Evolutionary conservation across 1,140 invertebrate genomes (phyloP).

Genomic region (Metopolophium dirhodum): DNA sequence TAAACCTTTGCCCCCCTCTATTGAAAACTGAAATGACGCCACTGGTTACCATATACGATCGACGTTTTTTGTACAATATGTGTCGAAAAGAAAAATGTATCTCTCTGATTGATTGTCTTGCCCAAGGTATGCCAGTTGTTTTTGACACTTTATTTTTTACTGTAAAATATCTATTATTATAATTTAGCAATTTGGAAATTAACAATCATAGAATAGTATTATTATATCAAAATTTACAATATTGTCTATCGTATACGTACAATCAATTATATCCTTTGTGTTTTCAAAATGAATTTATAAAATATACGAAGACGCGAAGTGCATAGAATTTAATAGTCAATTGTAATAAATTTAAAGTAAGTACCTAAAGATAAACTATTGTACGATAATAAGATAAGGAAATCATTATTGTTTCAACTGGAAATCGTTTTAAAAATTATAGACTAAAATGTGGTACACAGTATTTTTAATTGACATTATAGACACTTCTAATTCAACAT

Average conservation of each 20-base stretch:
- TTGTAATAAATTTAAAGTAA: too few relatives aligned
- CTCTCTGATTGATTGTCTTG: neutral
- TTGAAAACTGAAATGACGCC: too few relatives aligned
- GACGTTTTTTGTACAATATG: neutral
- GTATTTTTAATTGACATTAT: too few relatives aligned
- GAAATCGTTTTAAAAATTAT: too few relatives aligned
- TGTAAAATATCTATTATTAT: neutral
- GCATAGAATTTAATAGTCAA: too few relatives aligned
- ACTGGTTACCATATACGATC: neutral
- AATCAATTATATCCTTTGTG: neutral
- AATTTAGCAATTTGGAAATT: neutral
- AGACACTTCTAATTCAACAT: too few relatives aligned
- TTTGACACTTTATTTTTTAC: neutral
- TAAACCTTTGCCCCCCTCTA: too few relatives aligned
- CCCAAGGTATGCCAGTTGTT: neutral
- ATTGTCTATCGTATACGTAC: neutral
- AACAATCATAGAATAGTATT: neutral
- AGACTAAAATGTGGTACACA: too few relatives aligned
- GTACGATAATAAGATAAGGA: too few relatives aligned
- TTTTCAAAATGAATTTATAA: neutral
- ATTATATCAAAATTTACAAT: neutral
- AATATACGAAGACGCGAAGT: too few relatives aligned
- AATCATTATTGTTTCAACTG: too few relatives aligned
- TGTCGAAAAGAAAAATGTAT: neutral
- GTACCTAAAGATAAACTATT: too few relatives aligned